phyloP scores from a whole-genome alignment of 2,113 vertebrate species.

The Callopanchax toddi region DNA sequence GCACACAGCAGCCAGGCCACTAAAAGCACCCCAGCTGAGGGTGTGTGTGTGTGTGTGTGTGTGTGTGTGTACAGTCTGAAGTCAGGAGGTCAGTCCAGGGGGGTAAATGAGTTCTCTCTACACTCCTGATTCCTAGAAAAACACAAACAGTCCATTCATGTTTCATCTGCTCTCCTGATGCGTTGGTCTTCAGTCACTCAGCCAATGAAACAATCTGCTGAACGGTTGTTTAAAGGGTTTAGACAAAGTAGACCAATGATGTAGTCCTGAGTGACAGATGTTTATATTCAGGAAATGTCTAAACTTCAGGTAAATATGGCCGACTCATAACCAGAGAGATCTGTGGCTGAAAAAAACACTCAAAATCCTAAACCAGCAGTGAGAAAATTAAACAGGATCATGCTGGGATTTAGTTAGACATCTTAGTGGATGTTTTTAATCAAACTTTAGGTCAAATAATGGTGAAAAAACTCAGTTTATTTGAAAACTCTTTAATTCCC shows the following conservation, averaged over 20 bases:
- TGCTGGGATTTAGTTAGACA: no score
- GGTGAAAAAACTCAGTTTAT: no score
- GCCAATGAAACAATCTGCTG: slow-evolving; percentile 47
- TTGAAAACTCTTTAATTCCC: no score
- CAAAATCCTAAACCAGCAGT: not conserved
- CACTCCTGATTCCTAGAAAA: slow-evolving; percentile 41
- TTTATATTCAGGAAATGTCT: no score
- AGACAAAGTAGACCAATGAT: not conserved
- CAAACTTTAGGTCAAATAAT: no score
- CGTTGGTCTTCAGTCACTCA: slow-evolving; percentile 13
- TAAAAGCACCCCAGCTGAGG: slow-evolving; percentile 3
- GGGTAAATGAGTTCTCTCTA: slow-evolving; percentile 30
- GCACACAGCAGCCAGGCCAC: slow-evolving; percentile 3
- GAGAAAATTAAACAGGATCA: not conserved
- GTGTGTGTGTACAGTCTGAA: slow-evolving; percentile 4
- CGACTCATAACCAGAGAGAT: not conserved
- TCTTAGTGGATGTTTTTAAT: no score
- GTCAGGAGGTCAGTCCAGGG: slow-evolving; percentile 38
- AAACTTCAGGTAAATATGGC: no score
- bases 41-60: no score
- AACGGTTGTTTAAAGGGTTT: slow-evolving; percentile 43
- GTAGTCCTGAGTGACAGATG: no score
- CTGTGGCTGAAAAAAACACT: not conserved
- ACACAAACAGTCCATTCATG: slow-evolving; percentile 46
- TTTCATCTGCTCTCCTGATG: slow-evolving; percentile 26